These are phyloP conservation scores for Polia nebulosa DNA, from an alignment of 2,888 invertebrate genomes.

Conservation along the genomic window DNA sequence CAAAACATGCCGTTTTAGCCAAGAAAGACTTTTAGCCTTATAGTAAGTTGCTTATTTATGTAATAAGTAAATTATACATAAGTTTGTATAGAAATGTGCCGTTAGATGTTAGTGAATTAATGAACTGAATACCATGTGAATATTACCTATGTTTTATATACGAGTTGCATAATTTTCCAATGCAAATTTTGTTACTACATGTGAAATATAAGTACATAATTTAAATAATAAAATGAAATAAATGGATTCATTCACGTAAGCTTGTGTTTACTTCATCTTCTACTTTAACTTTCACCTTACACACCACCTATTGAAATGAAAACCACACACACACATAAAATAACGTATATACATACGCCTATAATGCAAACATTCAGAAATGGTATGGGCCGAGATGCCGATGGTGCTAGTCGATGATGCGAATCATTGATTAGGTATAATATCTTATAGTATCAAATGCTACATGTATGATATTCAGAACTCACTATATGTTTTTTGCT, in stretches of 20 bases:
- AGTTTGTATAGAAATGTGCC: slow-evolving; percentile 79
- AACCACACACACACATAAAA: background rate
- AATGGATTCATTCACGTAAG: slow-evolving; percentile 76
- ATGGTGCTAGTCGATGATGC: background rate
- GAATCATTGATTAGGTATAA: background rate
- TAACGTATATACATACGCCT: background rate
- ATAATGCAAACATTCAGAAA: background rate
- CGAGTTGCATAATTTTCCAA: slow-evolving; percentile 77
- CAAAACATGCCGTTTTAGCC: slow-evolving; percentile 83
- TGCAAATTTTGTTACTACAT: slow-evolving; percentile 79
- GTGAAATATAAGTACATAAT: slow-evolving; percentile 78
- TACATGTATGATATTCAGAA: too few species aligned
- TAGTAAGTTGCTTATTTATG: slow-evolving; percentile 86
- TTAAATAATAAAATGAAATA: slow-evolving; percentile 81
- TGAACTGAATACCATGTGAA: slow-evolving; percentile 86
- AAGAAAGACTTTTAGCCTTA: slow-evolving; percentile 88
- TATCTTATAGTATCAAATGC: too few species aligned
- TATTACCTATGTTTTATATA: slow-evolving; percentile 75
- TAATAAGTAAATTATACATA: slow-evolving; percentile 75
- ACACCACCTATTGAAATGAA: slow-evolving; percentile 6
- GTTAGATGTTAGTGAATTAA: slow-evolving; percentile 81
- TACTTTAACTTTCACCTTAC: slow-evolving; percentile 39
- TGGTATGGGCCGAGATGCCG: background rate
- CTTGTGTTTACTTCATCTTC: slow-evolving; percentile 66
- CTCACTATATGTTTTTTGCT: too few species aligned